These are phyloP conservation scores for Coccyzus lansbergi DNA, from an alignment of 2,797 vertebrate species.

Conservation along the genomic window DNA sequence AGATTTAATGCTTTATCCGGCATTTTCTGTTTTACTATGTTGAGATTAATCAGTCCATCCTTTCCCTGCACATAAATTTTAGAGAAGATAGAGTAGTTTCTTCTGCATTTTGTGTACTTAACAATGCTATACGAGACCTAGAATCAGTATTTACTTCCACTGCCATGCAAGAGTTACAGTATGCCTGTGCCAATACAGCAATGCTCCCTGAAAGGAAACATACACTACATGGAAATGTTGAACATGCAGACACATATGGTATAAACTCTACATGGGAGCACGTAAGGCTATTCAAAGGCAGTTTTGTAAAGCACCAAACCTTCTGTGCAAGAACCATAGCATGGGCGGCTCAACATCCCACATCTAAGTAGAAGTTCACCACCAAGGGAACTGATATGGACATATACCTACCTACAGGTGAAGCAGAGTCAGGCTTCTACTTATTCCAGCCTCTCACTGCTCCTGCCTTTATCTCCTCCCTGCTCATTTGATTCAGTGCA, in stretches of 20 bases:
- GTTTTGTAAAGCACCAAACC: neutral
- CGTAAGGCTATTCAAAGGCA: neutral
- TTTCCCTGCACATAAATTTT: neutral
- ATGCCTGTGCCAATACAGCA: rapidly evolving
- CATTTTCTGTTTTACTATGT: neutral
- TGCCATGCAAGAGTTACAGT: neutral
- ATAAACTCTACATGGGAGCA: neutral
- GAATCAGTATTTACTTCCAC: neutral
- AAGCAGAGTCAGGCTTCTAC: neutral
- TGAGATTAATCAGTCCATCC: neutral
- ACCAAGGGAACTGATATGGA: neutral
- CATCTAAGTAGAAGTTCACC: neutral
- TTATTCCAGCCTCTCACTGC: neutral
- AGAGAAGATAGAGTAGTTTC: neutral
- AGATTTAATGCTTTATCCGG: neutral
- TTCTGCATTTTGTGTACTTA: neutral
- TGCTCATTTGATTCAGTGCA: neutral
- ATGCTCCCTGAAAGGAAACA: neutral
- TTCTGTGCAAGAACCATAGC: neutral
- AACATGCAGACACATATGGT: neutral
- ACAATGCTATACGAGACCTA: neutral
- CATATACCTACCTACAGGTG: neutral
- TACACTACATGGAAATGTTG: neutral
- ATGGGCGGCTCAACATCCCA: neutral
- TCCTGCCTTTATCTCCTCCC: neutral